Conservation (phyloP, 2,113 vertebrate species). For the Indicator maculatus region DNA sequence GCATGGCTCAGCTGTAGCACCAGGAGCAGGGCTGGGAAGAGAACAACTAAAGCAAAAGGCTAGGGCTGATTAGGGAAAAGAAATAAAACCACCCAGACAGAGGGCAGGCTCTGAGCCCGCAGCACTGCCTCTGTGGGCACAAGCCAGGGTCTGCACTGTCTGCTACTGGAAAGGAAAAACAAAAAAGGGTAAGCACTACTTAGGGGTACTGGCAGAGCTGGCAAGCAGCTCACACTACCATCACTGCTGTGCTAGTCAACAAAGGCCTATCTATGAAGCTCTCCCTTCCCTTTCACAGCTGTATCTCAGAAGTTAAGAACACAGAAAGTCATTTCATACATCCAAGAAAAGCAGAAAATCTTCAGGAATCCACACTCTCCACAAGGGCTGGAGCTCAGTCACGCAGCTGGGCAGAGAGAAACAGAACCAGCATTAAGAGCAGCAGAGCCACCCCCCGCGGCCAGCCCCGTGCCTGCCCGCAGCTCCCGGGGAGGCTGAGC, state of each 20-base stretch:
- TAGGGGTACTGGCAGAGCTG: not conserved
- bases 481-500: fast-evolving
- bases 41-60: not conserved
- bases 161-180: not conserved
- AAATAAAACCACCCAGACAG: not conserved
- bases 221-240: not conserved
- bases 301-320: not conserved
- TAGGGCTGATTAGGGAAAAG: not conserved
- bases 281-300: not conserved
- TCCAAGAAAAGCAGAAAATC: not conserved
- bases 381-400: not conserved
- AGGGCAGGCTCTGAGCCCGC: not conserved
- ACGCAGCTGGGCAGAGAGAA: not conserved
- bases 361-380: not conserved
- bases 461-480: not conserved
- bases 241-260: conserved; percentile 19
- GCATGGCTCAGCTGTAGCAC: conserved; percentile 7
- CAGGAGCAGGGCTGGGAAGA: not conserved
- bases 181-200: not conserved
- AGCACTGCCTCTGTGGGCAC: not conserved
- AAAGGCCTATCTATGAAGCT: conserved; percentile 9
- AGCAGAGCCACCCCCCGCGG: fast-evolving
- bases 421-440: not conserved
- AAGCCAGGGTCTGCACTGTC: not conserved
- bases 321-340: not conserved